Evolutionary conservation across 2,888 invertebrate species (phyloP).

Genomic region (Horisme vitalbata): DNA sequence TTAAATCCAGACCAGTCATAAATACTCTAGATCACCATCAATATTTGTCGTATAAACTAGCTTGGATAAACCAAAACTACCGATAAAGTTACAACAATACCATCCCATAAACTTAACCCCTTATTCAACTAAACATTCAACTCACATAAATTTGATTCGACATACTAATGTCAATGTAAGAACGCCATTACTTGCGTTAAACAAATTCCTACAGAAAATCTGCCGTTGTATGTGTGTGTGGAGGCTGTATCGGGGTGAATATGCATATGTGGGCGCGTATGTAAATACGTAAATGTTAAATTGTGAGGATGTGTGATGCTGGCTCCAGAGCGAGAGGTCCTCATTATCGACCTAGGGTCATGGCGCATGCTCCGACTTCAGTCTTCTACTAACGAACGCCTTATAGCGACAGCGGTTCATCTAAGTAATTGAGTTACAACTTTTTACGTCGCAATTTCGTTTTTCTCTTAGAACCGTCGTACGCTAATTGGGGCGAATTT

Average conservation of each 20-base stretch:
- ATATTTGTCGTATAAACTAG: slow-evolving; percentile 52
- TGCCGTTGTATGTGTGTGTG: slow-evolving; percentile 32
- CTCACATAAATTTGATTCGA: slow-evolving; percentile 80
- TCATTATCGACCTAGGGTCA: slow-evolving; percentile 84
- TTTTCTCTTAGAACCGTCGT: slow-evolving; percentile 78
- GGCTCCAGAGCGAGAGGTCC: slow-evolving; percentile 76
- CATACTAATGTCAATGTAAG: slow-evolving; percentile 82
- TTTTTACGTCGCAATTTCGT: slow-evolving; percentile 82
- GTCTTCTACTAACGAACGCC: slow-evolving; percentile 75
- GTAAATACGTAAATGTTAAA: slow-evolving; percentile 80
- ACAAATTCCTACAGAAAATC: slow-evolving; percentile 70
- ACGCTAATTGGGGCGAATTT: slow-evolving; percentile 75
- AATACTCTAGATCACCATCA: slow-evolving; percentile 38
- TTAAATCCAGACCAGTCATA: slow-evolving; percentile 19
- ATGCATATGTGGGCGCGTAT: slow-evolving; percentile 79
- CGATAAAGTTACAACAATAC: slow-evolving; percentile 60
- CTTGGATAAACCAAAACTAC: slow-evolving; percentile 46
- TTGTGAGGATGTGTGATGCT: slow-evolving; percentile 80
- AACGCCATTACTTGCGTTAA: slow-evolving; percentile 77
- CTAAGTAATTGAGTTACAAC: slow-evolving; percentile 82
- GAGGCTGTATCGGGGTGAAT: slow-evolving; percentile 53
- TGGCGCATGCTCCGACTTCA: slow-evolving; percentile 78
- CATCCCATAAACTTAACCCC: slow-evolving; percentile 75
- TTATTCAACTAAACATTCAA: slow-evolving; percentile 79
- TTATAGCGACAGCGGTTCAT: slow-evolving; percentile 81